These are phyloP conservation scores for Philypnodon macrostomus DNA, from an alignment of 2,797 vertebrate genomes.

Conservation along the genomic window DNA sequence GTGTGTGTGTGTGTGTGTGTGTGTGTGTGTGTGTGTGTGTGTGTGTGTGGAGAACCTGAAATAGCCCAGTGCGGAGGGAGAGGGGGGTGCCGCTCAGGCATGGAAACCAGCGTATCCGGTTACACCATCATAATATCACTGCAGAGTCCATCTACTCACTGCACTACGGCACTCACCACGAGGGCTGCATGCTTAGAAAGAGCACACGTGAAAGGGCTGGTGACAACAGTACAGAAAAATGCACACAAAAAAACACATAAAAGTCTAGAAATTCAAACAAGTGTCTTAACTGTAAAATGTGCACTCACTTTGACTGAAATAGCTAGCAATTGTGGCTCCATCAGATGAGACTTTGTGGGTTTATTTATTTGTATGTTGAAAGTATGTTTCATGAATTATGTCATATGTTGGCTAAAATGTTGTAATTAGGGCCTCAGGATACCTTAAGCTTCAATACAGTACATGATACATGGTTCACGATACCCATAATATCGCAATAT, in stretches of 20 bases:
- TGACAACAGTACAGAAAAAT: constrained; percentile 1
- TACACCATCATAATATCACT: constrained; percentile 92
- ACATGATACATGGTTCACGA: no score
- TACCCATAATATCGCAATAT: no score
- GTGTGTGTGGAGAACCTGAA: constrained; percentile 82
- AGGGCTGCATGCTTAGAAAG: constrained; percentile 9
- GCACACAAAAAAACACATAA: neutral
- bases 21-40: constrained; percentile 46
- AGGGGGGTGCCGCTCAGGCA: constrained; percentile 82
- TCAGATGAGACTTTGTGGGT: no score
- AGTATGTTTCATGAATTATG: no score
- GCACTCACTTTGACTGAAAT: no score
- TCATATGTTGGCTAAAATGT: no score
- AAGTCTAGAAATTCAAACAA: no score
- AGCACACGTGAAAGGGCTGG: constrained; percentile 19
- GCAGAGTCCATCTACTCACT: constrained; percentile 72
- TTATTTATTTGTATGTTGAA: no score
- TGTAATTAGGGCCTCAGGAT: no score
- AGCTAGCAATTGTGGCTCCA: no score
- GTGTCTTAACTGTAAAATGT: no score
- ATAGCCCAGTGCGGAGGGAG: constrained; percentile 79
- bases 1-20: constrained; percentile 25
- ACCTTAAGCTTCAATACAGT: no score
- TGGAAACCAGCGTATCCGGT: constrained; percentile 89
- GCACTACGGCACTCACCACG: constrained; percentile 39